These are phyloP conservation scores for Athetis lepigone DNA, from an alignment of 2,888 invertebrate genomes.

Conservation along the genomic window DNA sequence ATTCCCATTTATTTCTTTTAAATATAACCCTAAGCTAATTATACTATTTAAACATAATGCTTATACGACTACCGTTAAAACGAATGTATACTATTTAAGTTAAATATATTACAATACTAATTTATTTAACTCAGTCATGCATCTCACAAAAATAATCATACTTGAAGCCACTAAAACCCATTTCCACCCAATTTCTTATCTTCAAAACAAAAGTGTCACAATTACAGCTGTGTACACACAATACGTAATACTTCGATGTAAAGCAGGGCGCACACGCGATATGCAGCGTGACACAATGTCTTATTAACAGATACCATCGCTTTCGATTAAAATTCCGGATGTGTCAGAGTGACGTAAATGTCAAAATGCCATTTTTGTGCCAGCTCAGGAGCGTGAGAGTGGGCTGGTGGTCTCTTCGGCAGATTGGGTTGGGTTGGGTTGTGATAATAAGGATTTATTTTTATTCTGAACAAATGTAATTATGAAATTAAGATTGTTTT, in stretches of 20 bases:
- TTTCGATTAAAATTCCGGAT: slow-evolving; percentile 87
- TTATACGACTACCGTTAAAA: too few species aligned
- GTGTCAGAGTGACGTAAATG: slow-evolving; percentile 78
- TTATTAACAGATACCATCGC: slow-evolving; percentile 86
- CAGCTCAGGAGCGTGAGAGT: slow-evolving; percentile 57
- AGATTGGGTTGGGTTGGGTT: slow-evolving; percentile 39
- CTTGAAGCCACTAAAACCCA: neutral
- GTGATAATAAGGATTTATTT: slow-evolving; percentile 45
- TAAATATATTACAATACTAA: too few species aligned
- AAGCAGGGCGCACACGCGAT: slow-evolving; percentile 73
- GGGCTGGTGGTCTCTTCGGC: slow-evolving; percentile 34
- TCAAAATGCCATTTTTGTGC: slow-evolving; percentile 80
- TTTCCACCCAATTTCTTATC: slow-evolving; percentile 13
- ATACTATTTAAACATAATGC: too few species aligned
- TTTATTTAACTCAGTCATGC: too few species aligned
- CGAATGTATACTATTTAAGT: too few species aligned
- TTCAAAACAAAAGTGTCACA: slow-evolving; percentile 47
- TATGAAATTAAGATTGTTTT: slow-evolving; percentile 4
- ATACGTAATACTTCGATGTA: slow-evolving; percentile 54
- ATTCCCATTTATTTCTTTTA: too few species aligned
- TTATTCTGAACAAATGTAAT: slow-evolving; percentile 23
- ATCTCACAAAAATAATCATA: too few species aligned
- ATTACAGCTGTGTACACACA: slow-evolving; percentile 45
- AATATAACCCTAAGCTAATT: too few species aligned
- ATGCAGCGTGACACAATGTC: slow-evolving; percentile 80